Conservation (phyloP, 2,888 invertebrate genomes). For the Tribolium freemani region DNA sequence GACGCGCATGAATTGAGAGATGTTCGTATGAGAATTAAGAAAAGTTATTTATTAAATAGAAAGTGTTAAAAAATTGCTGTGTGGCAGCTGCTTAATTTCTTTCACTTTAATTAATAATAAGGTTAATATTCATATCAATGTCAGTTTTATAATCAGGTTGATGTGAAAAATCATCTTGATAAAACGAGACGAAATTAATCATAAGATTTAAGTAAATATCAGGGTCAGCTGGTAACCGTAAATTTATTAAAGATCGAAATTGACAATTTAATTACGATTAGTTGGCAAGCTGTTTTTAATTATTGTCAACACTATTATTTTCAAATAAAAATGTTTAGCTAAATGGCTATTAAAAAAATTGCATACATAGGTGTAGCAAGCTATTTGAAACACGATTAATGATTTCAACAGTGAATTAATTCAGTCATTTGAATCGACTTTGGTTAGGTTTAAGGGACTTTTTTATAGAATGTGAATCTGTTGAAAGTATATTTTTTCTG, state of each 20-base stretch:
- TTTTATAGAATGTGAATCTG: too few relatives aligned
- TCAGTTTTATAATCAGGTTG: not conserved
- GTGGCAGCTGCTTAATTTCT: not conserved
- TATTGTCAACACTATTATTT: not conserved
- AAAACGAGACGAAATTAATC: constrained; percentile 19
- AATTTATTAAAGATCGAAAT: constrained; percentile 9
- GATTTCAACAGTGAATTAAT: too few relatives aligned
- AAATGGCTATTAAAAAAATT: too few relatives aligned
- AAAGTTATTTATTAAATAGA: constrained; percentile 6
- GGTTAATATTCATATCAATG: constrained; percentile 32
- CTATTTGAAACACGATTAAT: too few relatives aligned
- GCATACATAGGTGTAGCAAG: too few relatives aligned
- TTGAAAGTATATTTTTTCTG: too few relatives aligned
- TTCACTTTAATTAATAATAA: constrained; percentile 26
- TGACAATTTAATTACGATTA: constrained; percentile 8
- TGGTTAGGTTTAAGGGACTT: too few relatives aligned
- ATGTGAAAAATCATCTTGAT: not conserved
- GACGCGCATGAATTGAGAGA: constrained; percentile 3
- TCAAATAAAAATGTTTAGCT: too few relatives aligned
- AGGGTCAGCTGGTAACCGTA: constrained; percentile 11
- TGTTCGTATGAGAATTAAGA: not conserved
- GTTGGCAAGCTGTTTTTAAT: not conserved
- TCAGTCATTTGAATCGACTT: too few relatives aligned
- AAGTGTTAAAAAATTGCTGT: constrained; percentile 6
- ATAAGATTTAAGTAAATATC: constrained; percentile 24